Conservation (phyloP, 2,113 vertebrate genomes). For the Dromiciops gliroides region DNA sequence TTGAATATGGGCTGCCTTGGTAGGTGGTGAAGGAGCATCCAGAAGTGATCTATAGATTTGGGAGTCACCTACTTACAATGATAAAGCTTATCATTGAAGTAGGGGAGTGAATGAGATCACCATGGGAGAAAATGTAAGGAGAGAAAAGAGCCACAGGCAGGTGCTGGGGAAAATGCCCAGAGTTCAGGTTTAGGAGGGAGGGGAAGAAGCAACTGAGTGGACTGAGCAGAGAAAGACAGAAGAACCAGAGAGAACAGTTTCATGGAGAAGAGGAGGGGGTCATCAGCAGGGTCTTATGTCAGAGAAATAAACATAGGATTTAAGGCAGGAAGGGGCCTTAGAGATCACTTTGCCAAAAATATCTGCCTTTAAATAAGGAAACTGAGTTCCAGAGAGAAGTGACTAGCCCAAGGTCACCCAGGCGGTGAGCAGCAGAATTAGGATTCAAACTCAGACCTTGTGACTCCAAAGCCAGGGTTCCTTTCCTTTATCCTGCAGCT, state of each 20-base stretch:
- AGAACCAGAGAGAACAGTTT: not conserved
- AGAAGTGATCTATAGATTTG: not conserved
- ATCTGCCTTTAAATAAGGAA: not conserved
- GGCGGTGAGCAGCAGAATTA: not conserved
- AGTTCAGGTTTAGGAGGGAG: not conserved
- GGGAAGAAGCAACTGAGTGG: too few species aligned
- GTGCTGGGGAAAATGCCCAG: not conserved
- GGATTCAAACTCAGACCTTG: not conserved
- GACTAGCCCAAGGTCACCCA: not conserved
- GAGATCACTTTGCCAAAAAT: not conserved
- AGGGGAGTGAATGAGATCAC: not conserved
- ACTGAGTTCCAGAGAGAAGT: not conserved
- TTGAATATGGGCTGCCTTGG: not conserved
- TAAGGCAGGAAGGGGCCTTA: not conserved
- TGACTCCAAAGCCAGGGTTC: not conserved
- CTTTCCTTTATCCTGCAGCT: not conserved
- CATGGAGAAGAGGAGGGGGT: not conserved
- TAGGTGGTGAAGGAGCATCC: not conserved
- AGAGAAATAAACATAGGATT: not conserved
- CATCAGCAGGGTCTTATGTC: not conserved
- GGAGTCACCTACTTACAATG: not conserved
- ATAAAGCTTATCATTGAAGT: not conserved
- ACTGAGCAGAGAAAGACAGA: not conserved
- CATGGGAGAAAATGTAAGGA: not conserved
- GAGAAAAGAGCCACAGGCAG: not conserved